Percentiles rank a stretch among this genome's conserved stretches.
Evolutionary conservation across 2,888 invertebrate species (phyloP).

Genomic region (Suillia variegata): DNA sequence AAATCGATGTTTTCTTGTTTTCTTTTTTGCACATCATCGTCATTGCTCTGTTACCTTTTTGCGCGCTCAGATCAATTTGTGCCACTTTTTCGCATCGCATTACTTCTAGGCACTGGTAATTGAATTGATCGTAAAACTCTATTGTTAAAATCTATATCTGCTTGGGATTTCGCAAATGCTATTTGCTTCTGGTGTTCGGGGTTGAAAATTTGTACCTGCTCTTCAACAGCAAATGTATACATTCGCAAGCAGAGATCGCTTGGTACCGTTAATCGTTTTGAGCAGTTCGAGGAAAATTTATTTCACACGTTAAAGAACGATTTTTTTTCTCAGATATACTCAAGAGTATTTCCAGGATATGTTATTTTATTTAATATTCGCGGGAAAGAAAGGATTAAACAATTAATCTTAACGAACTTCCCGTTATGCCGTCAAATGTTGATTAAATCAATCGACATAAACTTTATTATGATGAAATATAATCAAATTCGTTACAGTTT

Average conservation of each 20-base stretch:
- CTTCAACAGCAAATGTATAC: no score
- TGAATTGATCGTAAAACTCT: slow-evolving; percentile 52
- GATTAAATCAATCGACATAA: no score
- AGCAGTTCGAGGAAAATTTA: slow-evolving; percentile 31
- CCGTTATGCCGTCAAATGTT: no score
- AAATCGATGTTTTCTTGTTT: slow-evolving; percentile 19
- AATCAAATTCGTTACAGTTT: no score
- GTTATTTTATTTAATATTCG: no score
- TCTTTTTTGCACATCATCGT: slow-evolving; percentile 33
- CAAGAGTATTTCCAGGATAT: neutral
- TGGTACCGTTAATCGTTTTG: slow-evolving; percentile 33
- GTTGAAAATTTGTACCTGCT: slow-evolving; percentile 21
- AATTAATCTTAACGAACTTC: no score
- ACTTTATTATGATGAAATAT: no score
- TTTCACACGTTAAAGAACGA: slow-evolving; percentile 28
- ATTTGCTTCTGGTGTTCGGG: slow-evolving; percentile 2
- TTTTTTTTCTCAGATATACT: neutral
- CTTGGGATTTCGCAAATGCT: slow-evolving; percentile 32
- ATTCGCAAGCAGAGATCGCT: no score
- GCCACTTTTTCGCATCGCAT: slow-evolving; percentile 5
- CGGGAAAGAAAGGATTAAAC: no score
- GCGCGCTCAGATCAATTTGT: neutral
- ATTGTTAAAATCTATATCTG: slow-evolving; percentile 42
- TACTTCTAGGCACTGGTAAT: slow-evolving; percentile 36
- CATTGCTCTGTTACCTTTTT: slow-evolving; percentile 10